Conservation (phyloP, 2,888 invertebrate species). For the Nomada ferruginata region DNA sequence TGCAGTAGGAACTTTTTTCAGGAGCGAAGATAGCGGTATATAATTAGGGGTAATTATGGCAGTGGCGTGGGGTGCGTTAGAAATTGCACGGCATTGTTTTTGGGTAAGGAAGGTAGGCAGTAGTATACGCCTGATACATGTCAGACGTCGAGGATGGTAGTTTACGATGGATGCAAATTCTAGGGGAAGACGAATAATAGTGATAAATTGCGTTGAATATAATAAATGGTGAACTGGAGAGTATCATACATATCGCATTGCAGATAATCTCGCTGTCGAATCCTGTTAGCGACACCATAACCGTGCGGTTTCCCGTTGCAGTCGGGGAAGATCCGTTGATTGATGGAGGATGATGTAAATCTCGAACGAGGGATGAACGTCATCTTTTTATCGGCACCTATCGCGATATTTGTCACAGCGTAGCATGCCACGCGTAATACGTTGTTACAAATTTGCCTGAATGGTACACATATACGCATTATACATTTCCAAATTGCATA, state of each 20-base stretch:
- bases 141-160: neutral
- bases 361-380: neutral
- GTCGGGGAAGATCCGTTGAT: neutral
- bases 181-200: neutral
- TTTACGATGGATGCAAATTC: neutral
- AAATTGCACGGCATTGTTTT: neutral
- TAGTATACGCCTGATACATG: neutral
- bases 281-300: neutral
- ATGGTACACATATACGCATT: no score
- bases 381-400: neutral
- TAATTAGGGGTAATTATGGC: neutral
- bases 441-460: no score
- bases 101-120: no score
- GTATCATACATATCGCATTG: neutral
- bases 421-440: no score
- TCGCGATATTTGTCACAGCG: neutral
- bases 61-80: neutral
- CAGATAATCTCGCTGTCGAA: conserved; percentile 3
- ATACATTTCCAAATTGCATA: no score
- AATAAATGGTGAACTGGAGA: neutral
- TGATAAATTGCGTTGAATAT: neutral
- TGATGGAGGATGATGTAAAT: conserved; percentile 14
- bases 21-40: no score
- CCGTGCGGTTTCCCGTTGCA: neutral
- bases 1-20: no score